Base-by-base conservation (phyloP, 2,113 vertebrate species). In the Regulus satrapa region DNA sequence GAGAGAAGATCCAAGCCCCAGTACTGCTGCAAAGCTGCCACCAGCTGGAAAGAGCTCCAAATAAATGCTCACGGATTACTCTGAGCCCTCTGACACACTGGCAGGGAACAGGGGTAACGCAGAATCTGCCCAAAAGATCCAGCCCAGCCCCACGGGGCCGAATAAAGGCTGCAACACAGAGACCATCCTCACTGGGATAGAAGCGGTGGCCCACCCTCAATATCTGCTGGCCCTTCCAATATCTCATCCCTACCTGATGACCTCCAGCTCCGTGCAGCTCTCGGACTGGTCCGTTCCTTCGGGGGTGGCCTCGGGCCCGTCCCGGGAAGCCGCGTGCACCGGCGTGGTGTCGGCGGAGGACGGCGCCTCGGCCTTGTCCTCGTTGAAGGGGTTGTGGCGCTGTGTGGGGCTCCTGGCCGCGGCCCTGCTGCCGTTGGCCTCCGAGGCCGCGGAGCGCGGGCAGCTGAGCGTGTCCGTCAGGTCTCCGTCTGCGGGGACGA, bases 301-400 rank as follows among this genome's bases (percentile, higher is more conserved):
- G 6, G 95, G 95, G 4, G 86, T 82, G 68, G 94, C 58, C 43
- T 93, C 89, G 3, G 67, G 94, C 74, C 81, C 96, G 59, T 97
- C 96, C 62, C 77, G 97, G 23, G 95, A 95, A 16, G 98, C 94
- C 1, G 96, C 10, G 52, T 99, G 99, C 88, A 99, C 98, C 0
- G 99, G 99, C 0, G 99, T 99, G 92, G 98, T 98, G 11, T 99
- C 98, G 0, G 98, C 83, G 2, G 99, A 99, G 69, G 99, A 99
- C 0, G 25, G 54, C 0, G 54, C 97, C 10, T 99, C 98, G 0
- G 97, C 97, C 12, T 55, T 97, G 80, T 99, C 98, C 91, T 98
- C 98, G 0, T 98, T 99, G 97, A 99, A 99, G 79, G 99, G 99
- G 97, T 99, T 99, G 97, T 99, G 97, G 78, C 99, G 98, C 92